Evolutionary conservation across 1,140 invertebrate species (phyloP).

Genomic region (Macrobrachium rosenbergii): DNA sequence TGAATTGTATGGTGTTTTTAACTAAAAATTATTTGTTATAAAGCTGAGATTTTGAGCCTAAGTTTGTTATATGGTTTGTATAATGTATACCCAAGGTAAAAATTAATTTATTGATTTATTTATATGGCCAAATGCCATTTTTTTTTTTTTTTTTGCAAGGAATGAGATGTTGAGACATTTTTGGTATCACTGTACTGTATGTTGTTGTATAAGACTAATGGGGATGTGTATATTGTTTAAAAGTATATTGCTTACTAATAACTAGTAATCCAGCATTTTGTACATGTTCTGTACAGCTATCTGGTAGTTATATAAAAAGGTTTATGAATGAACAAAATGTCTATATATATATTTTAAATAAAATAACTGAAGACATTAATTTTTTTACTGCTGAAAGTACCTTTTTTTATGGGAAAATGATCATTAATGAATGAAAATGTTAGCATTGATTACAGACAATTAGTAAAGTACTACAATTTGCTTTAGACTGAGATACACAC

Average conservation of each 20-base stretch:
- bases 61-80: slow-evolving; percentile 39
- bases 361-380: too few relatives aligned
- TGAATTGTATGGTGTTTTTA: not conserved
- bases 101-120: slow-evolving; percentile 35
- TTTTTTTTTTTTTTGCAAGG: slow-evolving; percentile 28
- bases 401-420: too few relatives aligned
- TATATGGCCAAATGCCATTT: slow-evolving; percentile 29
- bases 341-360: slow-evolving; percentile 25
- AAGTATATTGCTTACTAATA: slow-evolving; percentile 47
- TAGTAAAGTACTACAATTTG: too few relatives aligned
- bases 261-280: slow-evolving; percentile 35
- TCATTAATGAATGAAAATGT: too few relatives aligned
- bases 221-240: slow-evolving; percentile 44
- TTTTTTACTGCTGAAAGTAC: too few relatives aligned
- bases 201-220: slow-evolving; percentile 38
- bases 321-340: slow-evolving; percentile 50
- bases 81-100: slow-evolving; percentile 21
- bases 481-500: too few relatives aligned
- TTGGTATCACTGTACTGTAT: slow-evolving; percentile 23
- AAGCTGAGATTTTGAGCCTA: slow-evolving; percentile 25
- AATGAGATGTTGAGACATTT: slow-evolving; percentile 34
- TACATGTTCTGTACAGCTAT: slow-evolving; percentile 50
- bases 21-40: slow-evolving; percentile 15
- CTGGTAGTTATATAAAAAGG: slow-evolving; percentile 44
- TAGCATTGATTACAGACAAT: too few relatives aligned